Percentiles rank a stretch among this genome's conserved stretches.
phyloP scores from a whole-genome alignment of 2,888 invertebrate genomes.

The Synergus laeviventris region DNA sequence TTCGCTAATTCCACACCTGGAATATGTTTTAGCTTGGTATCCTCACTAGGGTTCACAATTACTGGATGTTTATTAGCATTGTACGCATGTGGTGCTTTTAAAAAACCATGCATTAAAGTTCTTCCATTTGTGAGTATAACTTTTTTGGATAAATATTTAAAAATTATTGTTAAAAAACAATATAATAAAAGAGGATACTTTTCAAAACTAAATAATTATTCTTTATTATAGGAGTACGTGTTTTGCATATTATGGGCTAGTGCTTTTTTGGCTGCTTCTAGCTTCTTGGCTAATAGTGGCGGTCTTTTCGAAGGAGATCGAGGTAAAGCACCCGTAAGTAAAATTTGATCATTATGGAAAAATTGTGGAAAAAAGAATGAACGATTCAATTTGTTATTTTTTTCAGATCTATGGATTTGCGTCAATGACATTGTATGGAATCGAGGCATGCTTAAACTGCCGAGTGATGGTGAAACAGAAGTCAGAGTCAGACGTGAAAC shows the following conservation, averaged over 20 bases:
- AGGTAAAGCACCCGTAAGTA: conserved; percentile 24
- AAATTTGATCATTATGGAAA: not conserved
- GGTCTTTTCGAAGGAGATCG: not conserved
- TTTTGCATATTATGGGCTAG: conserved; percentile 33
- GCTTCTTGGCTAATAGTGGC: not conserved
- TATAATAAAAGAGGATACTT: no score
- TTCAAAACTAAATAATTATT: not conserved
- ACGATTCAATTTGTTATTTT: not conserved
- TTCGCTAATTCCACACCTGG: conserved; percentile 20
- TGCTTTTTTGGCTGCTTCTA: conserved; percentile 29
- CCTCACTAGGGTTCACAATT: conserved; percentile 21
- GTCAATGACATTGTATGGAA: not conserved
- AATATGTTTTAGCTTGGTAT: conserved; percentile 26
- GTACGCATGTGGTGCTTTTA: conserved; percentile 22
- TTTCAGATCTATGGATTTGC: conserved; percentile 26
- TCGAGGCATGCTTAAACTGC: conserved; percentile 23
- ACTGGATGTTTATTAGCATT: conserved; percentile 23
- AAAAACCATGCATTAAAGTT: conserved; percentile 32
- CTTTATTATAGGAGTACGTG: conserved; percentile 24
- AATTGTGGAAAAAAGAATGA: not conserved
- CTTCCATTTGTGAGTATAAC: conserved; percentile 30
- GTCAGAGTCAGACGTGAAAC: conserved; percentile 6
- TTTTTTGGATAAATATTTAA: not conserved
- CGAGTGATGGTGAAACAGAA: conserved; percentile 4
- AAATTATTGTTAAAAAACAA: not conserved